Percentiles rank a stretch among this genome's conserved stretches.
These are phyloP conservation scores for Diarsia rubi DNA, from an alignment of 2,888 invertebrate species.

Conservation along the genomic window DNA sequence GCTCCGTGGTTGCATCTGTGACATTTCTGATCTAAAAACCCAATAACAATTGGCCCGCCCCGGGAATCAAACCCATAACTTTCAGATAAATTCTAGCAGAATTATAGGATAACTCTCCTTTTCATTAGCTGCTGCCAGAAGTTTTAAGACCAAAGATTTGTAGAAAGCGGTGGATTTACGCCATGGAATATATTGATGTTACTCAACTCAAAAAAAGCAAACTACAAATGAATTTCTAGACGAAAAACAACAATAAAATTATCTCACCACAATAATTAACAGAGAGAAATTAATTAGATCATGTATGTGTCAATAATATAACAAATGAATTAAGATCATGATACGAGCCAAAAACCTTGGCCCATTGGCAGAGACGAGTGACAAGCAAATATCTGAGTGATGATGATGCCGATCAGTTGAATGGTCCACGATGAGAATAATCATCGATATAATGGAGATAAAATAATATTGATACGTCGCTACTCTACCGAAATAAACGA, in stretches of 20 bases:
- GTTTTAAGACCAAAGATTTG: not conserved
- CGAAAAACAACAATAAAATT: slow-evolving; percentile 29
- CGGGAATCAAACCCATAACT: not conserved
- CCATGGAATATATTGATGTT: not conserved
- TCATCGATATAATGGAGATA: slow-evolving; percentile 19
- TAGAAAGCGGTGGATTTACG: not conserved
- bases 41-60: too few relatives aligned
- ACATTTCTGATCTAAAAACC: too few relatives aligned
- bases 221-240: not conserved
- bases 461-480: slow-evolving; percentile 1
- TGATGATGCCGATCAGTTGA: slow-evolving; percentile 37
- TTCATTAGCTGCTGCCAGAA: not conserved
- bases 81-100: not conserved
- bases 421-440: slow-evolving; percentile 47
- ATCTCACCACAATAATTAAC: slow-evolving; percentile 36
- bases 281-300: slow-evolving; percentile 37
- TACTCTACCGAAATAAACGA: slow-evolving; percentile 27
- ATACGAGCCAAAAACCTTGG: slow-evolving; percentile 72
- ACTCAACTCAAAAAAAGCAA: not conserved
- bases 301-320: slow-evolving; percentile 62
- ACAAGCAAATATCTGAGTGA: slow-evolving; percentile 39
- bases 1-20: too few relatives aligned
- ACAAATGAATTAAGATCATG: slow-evolving; percentile 39
- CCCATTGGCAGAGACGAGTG: slow-evolving; percentile 66
- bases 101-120: not conserved